Evolutionary conservation across 2,797 vertebrate genomes (phyloP), one percentile per base, ranked within the genome.

Genomic region (Petrocephalus sullivani): DNA sequence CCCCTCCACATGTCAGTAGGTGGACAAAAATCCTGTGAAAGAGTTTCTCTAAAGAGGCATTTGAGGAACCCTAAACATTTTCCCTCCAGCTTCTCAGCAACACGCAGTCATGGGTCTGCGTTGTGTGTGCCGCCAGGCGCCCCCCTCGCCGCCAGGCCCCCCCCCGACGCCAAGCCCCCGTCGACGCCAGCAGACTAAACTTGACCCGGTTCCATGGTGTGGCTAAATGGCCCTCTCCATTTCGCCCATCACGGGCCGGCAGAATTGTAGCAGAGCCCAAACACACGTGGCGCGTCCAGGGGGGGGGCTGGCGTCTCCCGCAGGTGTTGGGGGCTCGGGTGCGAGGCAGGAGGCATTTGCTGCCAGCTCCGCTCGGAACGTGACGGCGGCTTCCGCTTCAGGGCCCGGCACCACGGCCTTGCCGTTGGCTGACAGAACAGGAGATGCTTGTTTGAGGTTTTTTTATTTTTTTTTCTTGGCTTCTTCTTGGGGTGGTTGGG

Each of bases 161-260:
- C 89, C 28, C 28, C 89, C 87, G 0, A 3, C 37, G n/a, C n/a
- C 41, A 90, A 88, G 75, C 85, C 91, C 49, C 89, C 89, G 89
- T 12, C 92, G 90, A 93, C 90, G 89, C 67, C 81, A 33, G 61
- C 90, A 94, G 94, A 94, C 94, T 93, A 93, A 95, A 94, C 94
- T 87, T 86, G 46, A 85, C 87, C 90, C 86, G 49, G 9, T 87
- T 60, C 91, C 89, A 89, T 71, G 84, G 67, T 49, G 33, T 5
- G 41, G 14, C 57, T 53, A 64, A 83, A 61, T 61, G 78, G 12
- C 19, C 10, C 5, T 46, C 67, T 61, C 54, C 6, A 41, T 51
- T 37, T 57, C 21, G 12, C 54, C 67, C 21, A 9, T 88, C 75
- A 84, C 4, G n/a, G 49, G n/a, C 28, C 8, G 28, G 53, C 71